phyloP scores from a whole-genome alignment of 2,888 invertebrate genomes.

The Unio pictorum region DNA sequence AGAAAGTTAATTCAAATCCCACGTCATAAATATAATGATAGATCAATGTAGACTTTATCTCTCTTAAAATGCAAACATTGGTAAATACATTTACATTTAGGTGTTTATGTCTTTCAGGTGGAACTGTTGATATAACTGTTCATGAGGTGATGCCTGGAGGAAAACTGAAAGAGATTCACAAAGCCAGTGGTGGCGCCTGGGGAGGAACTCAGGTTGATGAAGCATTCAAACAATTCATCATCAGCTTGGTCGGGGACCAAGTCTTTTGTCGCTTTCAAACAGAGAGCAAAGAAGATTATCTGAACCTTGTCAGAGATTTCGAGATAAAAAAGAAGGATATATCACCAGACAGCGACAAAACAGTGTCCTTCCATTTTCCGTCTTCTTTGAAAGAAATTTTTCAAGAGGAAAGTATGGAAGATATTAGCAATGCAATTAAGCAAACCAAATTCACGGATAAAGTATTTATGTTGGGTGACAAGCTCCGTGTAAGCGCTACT shows the following conservation, averaged over 20 bases:
- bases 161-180: slow-evolving; percentile 73
- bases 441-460: slow-evolving; percentile 12
- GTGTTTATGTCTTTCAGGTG: slow-evolving; percentile 59
- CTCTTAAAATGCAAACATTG: too few relatives aligned
- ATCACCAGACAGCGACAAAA: neutral
- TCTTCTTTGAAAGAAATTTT: slow-evolving; percentile 17
- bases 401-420: slow-evolving; percentile 15
- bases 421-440: slow-evolving; percentile 11
- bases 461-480: slow-evolving; percentile 14
- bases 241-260: neutral
- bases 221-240: slow-evolving; percentile 1
- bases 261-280: neutral
- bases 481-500: slow-evolving; percentile 11
- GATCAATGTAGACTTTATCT: too few relatives aligned
- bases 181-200: slow-evolving; percentile 73
- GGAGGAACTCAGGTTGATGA: slow-evolving; percentile 39
- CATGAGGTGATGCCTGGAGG: slow-evolving; percentile 71
- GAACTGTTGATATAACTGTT: slow-evolving; percentile 75
- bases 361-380: slow-evolving; percentile 11
- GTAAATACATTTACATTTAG: too few relatives aligned
- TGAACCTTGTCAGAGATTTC: slow-evolving; percentile 7
- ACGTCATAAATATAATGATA: too few relatives aligned
- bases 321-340: slow-evolving; percentile 8
- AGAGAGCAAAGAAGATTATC: neutral
- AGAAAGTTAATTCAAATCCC: too few relatives aligned